Percentiles rank a stretch among this genome's conserved stretches.
Evolutionary conservation across 2,888 invertebrate species (phyloP).

Genomic region (Sycophila texana): DNA sequence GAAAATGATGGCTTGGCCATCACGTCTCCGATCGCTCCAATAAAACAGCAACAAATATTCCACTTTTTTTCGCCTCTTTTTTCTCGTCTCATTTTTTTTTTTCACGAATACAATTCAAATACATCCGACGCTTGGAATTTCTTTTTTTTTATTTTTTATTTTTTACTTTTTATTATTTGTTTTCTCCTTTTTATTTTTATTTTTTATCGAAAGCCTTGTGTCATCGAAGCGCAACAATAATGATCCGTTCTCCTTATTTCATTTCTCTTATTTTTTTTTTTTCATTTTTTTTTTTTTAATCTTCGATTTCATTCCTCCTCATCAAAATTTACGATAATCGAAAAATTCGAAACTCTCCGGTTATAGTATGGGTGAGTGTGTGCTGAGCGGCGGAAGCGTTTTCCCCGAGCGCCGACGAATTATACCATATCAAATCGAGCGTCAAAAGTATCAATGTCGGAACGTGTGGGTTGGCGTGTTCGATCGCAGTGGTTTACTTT

Average conservation of each 20-base stretch:
- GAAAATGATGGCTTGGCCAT: conserved; percentile 46
- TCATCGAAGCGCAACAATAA: conserved; percentile 25
- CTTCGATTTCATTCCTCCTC: conserved; percentile 14
- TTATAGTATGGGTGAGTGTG: not conserved
- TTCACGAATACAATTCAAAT: not conserved
- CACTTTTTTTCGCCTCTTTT: not conserved
- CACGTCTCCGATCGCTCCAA: conserved; percentile 36
- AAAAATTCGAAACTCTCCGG: conserved; percentile 31
- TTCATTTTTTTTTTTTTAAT: not conserved
- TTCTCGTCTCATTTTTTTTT: not conserved
- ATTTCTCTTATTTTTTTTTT: not conserved
- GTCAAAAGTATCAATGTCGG: conserved; percentile 34
- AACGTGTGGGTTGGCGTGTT: not conserved
- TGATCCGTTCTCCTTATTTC: not conserved
- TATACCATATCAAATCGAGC: conserved; percentile 10
- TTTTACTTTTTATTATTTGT: conserved; percentile 24
- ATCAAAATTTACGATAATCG: conserved; percentile 43
- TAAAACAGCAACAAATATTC: conserved; percentile 51
- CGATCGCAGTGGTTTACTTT: not conserved
- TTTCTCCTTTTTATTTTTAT: conserved; percentile 18
- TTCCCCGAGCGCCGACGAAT: conserved; percentile 29
- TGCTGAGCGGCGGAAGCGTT: conserved; percentile 49
- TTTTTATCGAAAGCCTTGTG: conserved; percentile 27
- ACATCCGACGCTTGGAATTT: conserved; percentile 41
- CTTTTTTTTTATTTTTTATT: not conserved